These are phyloP conservation scores for Chrysodeixis includens DNA, from an alignment of 2,888 invertebrate genomes.

Conservation along the genomic window DNA sequence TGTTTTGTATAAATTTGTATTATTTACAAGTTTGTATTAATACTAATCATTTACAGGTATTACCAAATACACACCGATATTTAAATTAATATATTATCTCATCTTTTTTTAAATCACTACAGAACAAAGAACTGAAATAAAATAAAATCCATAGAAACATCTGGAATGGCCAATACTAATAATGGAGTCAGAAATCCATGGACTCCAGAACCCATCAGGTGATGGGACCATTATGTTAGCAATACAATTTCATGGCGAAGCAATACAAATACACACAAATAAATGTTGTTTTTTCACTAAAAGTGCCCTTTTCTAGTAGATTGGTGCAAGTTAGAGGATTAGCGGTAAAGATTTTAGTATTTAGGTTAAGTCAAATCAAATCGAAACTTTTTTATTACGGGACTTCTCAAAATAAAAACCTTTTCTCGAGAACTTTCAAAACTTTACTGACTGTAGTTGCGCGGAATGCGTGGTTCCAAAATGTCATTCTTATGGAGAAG, in stretches of 20 bases:
- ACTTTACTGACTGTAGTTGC: too few species aligned
- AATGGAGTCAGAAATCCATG: background rate
- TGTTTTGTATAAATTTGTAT: too few species aligned
- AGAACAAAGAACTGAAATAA: background rate
- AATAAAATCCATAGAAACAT: background rate
- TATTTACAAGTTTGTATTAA: too few species aligned
- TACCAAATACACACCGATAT: too few species aligned
- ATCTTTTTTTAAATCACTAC: background rate
- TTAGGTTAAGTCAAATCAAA: too few species aligned
- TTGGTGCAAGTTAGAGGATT: slow-evolving; percentile 18
- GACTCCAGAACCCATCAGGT: slow-evolving; percentile 12
- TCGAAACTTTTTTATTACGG: too few species aligned
- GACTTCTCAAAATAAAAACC: too few species aligned
- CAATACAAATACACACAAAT: slow-evolving; percentile 43
- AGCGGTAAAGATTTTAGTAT: background rate
- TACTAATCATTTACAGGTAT: too few species aligned
- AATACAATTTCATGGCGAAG: slow-evolving; percentile 32
- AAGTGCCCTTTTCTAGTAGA: slow-evolving; percentile 14
- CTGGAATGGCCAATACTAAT: slow-evolving; percentile 6
- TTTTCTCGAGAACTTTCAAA: too few species aligned
- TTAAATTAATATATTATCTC: background rate
- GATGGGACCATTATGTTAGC: slow-evolving; percentile 9
- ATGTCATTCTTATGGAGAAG: too few species aligned
- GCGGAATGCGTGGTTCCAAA: too few species aligned
- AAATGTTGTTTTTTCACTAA: slow-evolving; percentile 52